A percentile compares a stretch with the other conserved stretches of the same genome.
phyloP scores from a whole-genome alignment of 2,888 invertebrate genomes.

The Nomada fucata region DNA sequence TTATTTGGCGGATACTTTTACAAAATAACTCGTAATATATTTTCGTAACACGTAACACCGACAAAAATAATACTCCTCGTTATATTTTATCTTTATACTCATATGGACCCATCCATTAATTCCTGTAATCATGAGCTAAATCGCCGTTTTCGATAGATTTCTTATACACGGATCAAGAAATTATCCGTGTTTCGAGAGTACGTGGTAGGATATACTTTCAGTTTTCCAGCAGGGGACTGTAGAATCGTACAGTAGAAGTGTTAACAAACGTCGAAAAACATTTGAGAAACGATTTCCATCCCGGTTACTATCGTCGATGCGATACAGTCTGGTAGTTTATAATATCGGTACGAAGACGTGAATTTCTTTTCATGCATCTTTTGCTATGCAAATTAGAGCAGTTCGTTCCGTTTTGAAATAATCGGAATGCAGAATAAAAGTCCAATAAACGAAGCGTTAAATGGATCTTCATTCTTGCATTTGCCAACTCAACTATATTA shows the following conservation, averaged over 20 bases:
- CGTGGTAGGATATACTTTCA: slow-evolving; percentile 48
- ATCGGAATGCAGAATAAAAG: slow-evolving; percentile 42
- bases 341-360: slow-evolving; percentile 23
- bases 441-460: slow-evolving; percentile 41
- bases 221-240: slow-evolving; percentile 48
- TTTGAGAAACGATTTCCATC: slow-evolving; percentile 53
- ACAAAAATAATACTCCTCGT: slow-evolving; percentile 77
- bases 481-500: slow-evolving; percentile 40
- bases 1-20: slow-evolving; percentile 79
- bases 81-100: slow-evolving; percentile 52
- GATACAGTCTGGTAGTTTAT: slow-evolving; percentile 6
- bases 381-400: slow-evolving; percentile 29
- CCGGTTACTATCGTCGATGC: slow-evolving; percentile 27
- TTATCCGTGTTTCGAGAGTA: slow-evolving; percentile 28
- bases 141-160: slow-evolving; percentile 50
- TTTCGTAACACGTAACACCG: slow-evolving; percentile 76
- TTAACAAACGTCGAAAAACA: slow-evolving; percentile 53
- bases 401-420: slow-evolving; percentile 38
- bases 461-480: slow-evolving; percentile 40
- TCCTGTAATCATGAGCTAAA: slow-evolving; percentile 46
- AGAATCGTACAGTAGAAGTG: slow-evolving; percentile 26
- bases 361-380: slow-evolving; percentile 33
- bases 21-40: slow-evolving; percentile 80
- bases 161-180: slow-evolving; percentile 47
- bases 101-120: slow-evolving; percentile 70